Evolutionary conservation across 2,113 vertebrate genomes (phyloP).

Genomic region (Misgurnus mizolepis): DNA sequence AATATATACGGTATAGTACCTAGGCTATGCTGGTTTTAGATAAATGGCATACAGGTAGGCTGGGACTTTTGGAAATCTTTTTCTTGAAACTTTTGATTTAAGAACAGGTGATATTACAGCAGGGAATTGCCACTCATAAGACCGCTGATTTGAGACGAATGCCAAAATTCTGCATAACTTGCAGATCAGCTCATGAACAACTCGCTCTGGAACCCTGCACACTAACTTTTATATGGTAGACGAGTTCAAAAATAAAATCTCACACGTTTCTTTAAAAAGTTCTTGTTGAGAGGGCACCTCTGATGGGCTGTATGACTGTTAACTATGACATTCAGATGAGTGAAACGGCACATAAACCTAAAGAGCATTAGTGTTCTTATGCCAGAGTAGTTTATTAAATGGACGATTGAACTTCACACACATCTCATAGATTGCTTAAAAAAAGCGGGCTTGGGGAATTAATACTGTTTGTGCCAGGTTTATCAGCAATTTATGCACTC

Average conservation of each 20-base stretch:
- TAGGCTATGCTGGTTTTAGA: conserved; percentile 3
- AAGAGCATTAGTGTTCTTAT: neutral
- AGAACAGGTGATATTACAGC: neutral
- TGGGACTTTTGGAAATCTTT: neutral
- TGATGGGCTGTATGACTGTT: neutral
- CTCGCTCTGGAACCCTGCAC: neutral
- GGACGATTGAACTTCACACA: conserved; percentile 3
- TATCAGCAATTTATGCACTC: conserved; percentile 11
- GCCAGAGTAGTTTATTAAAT: neutral
- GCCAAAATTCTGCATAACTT: conserved; percentile 22
- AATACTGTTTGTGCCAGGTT: conserved; percentile 29
- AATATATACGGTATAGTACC: neutral
- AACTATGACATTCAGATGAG: neutral
- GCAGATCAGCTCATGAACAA: conserved; percentile 14
- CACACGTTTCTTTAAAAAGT: neutral
- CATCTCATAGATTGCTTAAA: neutral
- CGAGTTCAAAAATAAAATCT: neutral
- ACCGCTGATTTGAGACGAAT: conserved; percentile 12
- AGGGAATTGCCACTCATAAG: conserved; percentile 4
- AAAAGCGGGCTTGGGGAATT: neutral
- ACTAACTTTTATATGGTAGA: conserved; percentile 2
- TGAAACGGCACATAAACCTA: neutral
- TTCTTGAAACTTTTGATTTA: neutral
- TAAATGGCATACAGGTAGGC: neutral
- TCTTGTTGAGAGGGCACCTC: neutral